Conservation (phyloP, 2,797 vertebrate genomes). For the Protonibea diacanthus region DNA sequence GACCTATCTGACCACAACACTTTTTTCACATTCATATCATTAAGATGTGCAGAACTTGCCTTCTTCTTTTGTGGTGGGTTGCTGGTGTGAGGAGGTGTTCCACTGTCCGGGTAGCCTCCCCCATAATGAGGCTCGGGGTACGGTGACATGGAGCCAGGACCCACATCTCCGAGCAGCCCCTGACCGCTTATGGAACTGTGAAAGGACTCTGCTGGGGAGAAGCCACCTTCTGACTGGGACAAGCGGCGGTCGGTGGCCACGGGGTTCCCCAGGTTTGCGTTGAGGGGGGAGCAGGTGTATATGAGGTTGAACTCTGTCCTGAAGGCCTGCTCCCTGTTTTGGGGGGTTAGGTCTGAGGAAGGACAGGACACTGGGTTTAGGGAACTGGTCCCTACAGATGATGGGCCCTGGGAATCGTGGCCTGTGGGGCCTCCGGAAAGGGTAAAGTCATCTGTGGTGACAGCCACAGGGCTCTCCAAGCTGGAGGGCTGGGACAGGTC, state of each 20-base stretch:
- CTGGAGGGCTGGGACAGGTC: conserved; percentile 89
- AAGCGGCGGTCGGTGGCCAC: conserved; percentile 88
- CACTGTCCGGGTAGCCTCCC: conserved; percentile 85
- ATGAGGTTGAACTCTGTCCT: conserved; percentile 99
- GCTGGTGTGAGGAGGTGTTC: conserved; percentile 89
- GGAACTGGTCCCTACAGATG: conserved; percentile 63
- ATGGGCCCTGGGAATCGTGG: conserved; percentile 70
- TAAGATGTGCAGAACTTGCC: conserved; percentile 86
- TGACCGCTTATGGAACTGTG: conserved; percentile 88
- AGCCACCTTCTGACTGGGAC: conserved; percentile 89
- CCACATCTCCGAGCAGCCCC: conserved; percentile 89
- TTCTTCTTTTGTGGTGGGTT: conserved; percentile 98
- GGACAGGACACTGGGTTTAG: conserved; percentile 80
- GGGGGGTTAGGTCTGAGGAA: conserved; percentile 85
- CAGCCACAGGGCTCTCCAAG: conserved; percentile 86
- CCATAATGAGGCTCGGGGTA: conserved; percentile 89
- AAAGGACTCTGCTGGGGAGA: conserved; percentile 94
- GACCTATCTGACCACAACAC: background rate
- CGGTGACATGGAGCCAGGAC: conserved; percentile 90
- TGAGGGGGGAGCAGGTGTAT: conserved; percentile 98
- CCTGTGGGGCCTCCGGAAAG: conserved; percentile 73
- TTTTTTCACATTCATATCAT: background rate
- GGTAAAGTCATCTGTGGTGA: conserved; percentile 87
- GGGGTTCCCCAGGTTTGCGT: conserved; percentile 90
- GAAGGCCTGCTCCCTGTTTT: conserved; percentile 92